A percentile compares a stretch with the other conserved stretches of the same genome.
These are phyloP conservation scores for Saguinus imperator DNA, from an alignment of 2,113 vertebrate species.

Conservation along the genomic window DNA sequence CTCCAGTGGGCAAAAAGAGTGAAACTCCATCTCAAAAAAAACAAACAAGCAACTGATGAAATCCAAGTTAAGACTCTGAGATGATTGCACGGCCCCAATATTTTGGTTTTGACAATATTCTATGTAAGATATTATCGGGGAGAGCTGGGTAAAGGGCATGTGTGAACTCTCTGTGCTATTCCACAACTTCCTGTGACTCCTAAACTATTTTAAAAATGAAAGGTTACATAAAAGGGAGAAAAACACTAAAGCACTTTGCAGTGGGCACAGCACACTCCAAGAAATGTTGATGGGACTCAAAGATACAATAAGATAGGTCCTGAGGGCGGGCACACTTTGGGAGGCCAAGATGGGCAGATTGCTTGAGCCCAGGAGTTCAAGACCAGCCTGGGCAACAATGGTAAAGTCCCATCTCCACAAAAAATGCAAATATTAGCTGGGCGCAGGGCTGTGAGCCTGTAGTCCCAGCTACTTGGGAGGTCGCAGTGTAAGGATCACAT, in stretches of 20 bases:
- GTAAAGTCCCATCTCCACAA: too few species aligned
- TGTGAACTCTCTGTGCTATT: neutral
- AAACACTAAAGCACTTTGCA: neutral
- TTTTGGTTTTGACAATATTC: neutral
- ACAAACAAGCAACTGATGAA: neutral
- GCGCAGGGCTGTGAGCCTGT: too few species aligned
- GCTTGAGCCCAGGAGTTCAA: too few species aligned
- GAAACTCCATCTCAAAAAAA: neutral
- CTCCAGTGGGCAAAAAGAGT: neutral
- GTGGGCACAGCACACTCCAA: neutral
- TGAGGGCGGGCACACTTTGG: too few species aligned
- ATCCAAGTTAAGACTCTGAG: neutral
- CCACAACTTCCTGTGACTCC: slow-evolving; percentile 9
- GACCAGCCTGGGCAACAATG: too few species aligned
- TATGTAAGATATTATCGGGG: neutral
- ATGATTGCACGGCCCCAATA: fast-evolving
- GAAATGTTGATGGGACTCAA: neutral
- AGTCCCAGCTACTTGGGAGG: too few species aligned
- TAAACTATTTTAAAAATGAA: neutral
- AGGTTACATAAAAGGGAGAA: neutral
- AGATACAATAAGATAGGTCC: neutral
- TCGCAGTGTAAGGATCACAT: too few species aligned
- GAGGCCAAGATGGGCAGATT: too few species aligned
- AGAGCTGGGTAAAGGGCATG: neutral
- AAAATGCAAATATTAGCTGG: too few species aligned